These are phyloP conservation scores for Bombus cullumanus DNA, from an alignment of 1,140 invertebrate genomes.

Conservation along the genomic window DNA sequence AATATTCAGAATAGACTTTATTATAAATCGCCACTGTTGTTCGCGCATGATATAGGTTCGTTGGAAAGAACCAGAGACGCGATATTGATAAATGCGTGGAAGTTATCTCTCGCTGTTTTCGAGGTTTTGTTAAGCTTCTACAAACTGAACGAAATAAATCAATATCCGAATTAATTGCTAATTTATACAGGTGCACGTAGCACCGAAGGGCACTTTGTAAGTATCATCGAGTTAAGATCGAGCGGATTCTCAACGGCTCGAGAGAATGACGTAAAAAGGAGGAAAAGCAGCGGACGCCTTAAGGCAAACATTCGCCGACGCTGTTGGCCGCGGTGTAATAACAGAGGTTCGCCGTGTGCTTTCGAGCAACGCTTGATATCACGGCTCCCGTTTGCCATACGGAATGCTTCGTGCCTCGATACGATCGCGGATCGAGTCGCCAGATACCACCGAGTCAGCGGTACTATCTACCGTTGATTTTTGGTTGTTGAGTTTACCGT, in stretches of 20 bases:
- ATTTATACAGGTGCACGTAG: not conserved
- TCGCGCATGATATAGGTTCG: not conserved
- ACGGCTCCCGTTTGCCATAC: slow-evolving; percentile 61
- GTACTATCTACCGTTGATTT: slow-evolving; percentile 31
- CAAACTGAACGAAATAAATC: not conserved
- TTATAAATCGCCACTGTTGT: not conserved
- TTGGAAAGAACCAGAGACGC: not conserved
- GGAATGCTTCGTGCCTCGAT: slow-evolving; percentile 59
- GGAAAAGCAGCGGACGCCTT: slow-evolving; percentile 1
- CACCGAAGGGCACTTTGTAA: not conserved
- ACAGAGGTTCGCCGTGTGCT: slow-evolving; percentile 43
- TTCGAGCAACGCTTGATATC: slow-evolving; percentile 53
- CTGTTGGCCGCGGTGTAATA: slow-evolving; percentile 34
- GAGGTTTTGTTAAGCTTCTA: not conserved
- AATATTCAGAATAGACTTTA: too few species aligned
- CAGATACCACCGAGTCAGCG: slow-evolving; percentile 52
- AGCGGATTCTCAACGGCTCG: slow-evolving; percentile 20
- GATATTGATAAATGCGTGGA: not conserved
- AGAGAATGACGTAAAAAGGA: slow-evolving; percentile 9
- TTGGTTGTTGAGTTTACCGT: not conserved
- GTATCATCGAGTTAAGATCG: slow-evolving; percentile 6
- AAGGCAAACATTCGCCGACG: slow-evolving; percentile 40
- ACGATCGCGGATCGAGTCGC: slow-evolving; percentile 62
- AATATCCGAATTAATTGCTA: not conserved
- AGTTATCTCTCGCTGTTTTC: not conserved